Evolutionary conservation across 1,140 invertebrate species (phyloP).

Genomic region (Euura saliciscinereae): DNA sequence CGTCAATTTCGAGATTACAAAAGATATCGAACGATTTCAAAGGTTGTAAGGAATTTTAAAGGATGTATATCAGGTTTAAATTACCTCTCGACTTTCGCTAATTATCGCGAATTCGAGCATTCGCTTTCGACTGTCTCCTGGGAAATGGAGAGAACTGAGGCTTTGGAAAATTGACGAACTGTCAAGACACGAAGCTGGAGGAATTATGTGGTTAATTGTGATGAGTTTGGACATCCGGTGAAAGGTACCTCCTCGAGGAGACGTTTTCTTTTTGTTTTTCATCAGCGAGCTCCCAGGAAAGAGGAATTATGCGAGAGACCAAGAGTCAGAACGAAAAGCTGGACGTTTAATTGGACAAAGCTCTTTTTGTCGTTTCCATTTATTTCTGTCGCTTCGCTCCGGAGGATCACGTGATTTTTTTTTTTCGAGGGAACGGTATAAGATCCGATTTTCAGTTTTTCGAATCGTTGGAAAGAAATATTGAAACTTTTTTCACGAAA

Average conservation of each 20-base stretch:
- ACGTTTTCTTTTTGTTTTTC: neutral
- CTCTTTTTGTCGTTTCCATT: conserved; percentile 25
- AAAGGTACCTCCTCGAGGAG: neutral
- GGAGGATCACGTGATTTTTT: no score
- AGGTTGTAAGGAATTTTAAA: no score
- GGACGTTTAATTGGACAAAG: conserved; percentile 60
- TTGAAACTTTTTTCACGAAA: no score
- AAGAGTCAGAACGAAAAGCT: conserved; percentile 47
- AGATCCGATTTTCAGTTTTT: no score
- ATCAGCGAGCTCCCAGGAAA: conserved; percentile 42
- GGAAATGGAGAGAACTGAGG: neutral
- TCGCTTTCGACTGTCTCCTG: neutral
- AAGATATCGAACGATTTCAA: no score
- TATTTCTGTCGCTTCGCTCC: no score
- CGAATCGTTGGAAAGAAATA: no score
- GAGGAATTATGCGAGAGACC: conserved; percentile 51
- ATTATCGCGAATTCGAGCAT: neutral
- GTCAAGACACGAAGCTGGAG: neutral
- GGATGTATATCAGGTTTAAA: neutral
- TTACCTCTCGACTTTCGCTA: neutral
- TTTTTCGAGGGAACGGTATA: no score
- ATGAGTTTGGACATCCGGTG: neutral
- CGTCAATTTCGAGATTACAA: no score
- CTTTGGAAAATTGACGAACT: neutral
- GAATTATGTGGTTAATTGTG: neutral